phyloP scores from a whole-genome alignment of 2,888 invertebrate species.

The Lasioglossum morio region DNA sequence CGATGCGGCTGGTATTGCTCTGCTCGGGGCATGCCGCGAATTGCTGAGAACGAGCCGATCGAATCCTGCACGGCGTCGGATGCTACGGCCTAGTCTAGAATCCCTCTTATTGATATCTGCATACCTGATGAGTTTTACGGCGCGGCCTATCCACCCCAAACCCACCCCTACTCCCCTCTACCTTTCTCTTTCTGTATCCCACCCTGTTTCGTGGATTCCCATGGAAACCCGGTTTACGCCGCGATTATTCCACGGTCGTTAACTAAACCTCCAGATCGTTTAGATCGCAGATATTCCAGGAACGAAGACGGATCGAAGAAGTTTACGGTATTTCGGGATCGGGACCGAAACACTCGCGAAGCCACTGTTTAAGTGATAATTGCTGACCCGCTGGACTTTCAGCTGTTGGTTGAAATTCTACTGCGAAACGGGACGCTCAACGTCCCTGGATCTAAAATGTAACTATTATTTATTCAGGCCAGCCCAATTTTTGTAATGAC shows the following conservation, averaged over 20 bases:
- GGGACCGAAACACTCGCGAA: background rate
- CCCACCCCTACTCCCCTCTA: background rate
- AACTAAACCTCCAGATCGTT: conserved; percentile 61
- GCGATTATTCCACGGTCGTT: conserved; percentile 62
- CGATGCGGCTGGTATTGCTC: conserved; percentile 74
- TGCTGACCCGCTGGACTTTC: background rate
- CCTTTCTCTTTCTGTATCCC: background rate
- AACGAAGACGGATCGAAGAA: conserved; percentile 56
- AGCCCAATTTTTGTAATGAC: background rate
- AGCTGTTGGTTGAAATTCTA: background rate
- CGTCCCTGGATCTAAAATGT: background rate
- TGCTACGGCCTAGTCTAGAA: conserved; percentile 73
- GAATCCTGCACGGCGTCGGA: conserved; percentile 67
- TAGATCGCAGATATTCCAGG: conserved; percentile 54
- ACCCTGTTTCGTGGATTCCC: conserved; percentile 65
- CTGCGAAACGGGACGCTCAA: background rate
- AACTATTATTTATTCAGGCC: background rate
- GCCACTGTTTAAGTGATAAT: conserved; percentile 30
- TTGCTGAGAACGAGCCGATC: conserved; percentile 79
- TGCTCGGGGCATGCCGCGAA: conserved; percentile 77
- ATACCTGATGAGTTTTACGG: conserved; percentile 78
- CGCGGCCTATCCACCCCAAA: conserved; percentile 27
- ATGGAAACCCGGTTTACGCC: conserved; percentile 38
- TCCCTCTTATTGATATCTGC: conserved; percentile 81
- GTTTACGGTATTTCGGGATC: conserved; percentile 28